Conservation (phyloP, 2,888 invertebrate species). For the Parapristionchus giblindavisi region DNA sequence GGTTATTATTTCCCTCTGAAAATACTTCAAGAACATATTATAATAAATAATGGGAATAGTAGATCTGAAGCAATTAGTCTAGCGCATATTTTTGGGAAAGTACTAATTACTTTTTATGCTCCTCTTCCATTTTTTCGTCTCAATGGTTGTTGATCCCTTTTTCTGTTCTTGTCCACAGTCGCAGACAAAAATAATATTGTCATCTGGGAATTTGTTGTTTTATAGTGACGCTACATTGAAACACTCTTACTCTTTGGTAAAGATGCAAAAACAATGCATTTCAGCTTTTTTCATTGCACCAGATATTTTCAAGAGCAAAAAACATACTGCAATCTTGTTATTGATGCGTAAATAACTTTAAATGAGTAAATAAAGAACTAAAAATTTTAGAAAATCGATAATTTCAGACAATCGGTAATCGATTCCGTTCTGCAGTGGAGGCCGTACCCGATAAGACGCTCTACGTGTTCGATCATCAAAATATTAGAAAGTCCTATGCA, state of each 20-base stretch:
- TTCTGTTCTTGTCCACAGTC: too few species aligned
- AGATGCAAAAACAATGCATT: too few species aligned
- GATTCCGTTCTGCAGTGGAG: conserved; percentile 37
- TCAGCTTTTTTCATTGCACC: too few species aligned
- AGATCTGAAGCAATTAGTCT: too few species aligned
- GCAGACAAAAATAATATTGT: too few species aligned
- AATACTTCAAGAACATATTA: not conserved
- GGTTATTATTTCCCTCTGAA: conserved; percentile 6
- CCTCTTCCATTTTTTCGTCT: too few species aligned
- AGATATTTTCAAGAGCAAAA: too few species aligned
- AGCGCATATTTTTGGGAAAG: too few species aligned
- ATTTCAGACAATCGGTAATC: conserved; percentile 36
- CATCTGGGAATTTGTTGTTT: not conserved
- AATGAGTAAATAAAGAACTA: too few species aligned
- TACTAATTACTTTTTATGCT: too few species aligned
- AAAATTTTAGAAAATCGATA: not conserved
- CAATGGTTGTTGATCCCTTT: too few species aligned
- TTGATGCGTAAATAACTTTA: not conserved
- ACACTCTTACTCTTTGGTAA: not conserved
- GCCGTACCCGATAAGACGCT: conserved; percentile 38
- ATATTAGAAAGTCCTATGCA: conserved; percentile 65
- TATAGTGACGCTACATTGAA: not conserved
- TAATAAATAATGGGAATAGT: too few species aligned
- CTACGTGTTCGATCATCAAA: conserved; percentile 38
- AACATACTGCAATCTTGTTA: not conserved